Percentiles rank a stretch among this genome's conserved stretches.
Conservation (phyloP, 2,797 vertebrate genomes). For the Acrossocheilus wenchowensis region DNA sequence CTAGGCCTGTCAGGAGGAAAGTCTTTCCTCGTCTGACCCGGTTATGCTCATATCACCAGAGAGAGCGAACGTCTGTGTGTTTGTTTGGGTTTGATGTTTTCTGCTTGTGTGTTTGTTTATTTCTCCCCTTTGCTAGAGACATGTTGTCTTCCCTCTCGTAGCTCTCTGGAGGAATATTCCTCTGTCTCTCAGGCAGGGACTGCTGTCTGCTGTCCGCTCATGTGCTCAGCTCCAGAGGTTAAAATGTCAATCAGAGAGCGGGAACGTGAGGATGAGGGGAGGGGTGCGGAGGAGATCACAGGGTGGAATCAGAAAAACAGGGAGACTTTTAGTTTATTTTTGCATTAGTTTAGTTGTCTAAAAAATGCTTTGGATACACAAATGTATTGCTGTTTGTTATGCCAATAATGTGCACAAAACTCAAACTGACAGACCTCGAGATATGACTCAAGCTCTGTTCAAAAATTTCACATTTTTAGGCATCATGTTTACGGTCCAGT, state of each 20-base stretch:
- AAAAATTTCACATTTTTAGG: not conserved
- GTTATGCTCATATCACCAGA: conserved; percentile 37
- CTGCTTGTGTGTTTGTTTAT: conserved; percentile 47
- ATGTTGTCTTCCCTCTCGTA: conserved; percentile 20
- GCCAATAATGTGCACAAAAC: not conserved
- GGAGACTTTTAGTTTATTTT: conserved; percentile 23
- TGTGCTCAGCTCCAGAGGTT: conserved; percentile 39
- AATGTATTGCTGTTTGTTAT: conserved; percentile 5
- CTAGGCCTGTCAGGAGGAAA: conserved; percentile 51
- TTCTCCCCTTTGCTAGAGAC: conserved; percentile 40
- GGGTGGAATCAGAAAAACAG: not conserved
- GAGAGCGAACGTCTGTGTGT: conserved; percentile 39
- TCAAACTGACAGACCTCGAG: conserved; percentile 22
- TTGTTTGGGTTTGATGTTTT: conserved; percentile 42
- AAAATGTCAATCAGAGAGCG: conserved; percentile 34
- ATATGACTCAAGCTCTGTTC: not conserved
- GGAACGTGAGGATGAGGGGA: not conserved
- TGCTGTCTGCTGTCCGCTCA: conserved; percentile 45
- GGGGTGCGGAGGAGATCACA: not conserved
- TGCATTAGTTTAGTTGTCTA: not conserved
- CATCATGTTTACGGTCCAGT: not conserved
- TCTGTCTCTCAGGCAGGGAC: conserved; percentile 40
- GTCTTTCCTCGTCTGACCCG: conserved; percentile 54
- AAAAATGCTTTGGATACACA: conserved; percentile 12
- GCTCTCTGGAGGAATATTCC: conserved; percentile 45